Evolutionary conservation across 2,113 vertebrate genomes (phyloP).

Genomic region (Turnix velox): DNA sequence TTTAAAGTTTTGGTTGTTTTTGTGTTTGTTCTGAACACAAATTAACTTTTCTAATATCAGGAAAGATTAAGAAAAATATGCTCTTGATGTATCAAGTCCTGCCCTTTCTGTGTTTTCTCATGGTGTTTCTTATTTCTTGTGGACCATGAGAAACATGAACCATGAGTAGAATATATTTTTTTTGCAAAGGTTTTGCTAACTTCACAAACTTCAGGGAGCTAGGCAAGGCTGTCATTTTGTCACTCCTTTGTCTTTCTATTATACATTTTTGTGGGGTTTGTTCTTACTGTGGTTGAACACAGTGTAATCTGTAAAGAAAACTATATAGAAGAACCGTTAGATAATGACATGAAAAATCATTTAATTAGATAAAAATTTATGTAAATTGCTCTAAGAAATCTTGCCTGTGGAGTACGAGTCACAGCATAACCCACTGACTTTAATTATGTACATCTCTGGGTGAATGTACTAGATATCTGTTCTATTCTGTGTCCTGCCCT

Average conservation of each 20-base stretch:
- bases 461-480: background rate
- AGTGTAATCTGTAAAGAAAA: background rate
- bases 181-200: background rate
- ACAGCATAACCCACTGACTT: background rate
- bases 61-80: background rate
- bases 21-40: background rate
- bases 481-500: background rate
- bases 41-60: background rate
- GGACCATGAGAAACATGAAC: background rate
- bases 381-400: background rate
- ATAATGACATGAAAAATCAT: background rate
- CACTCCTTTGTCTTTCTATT: background rate
- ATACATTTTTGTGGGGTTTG: background rate
- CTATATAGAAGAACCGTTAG: background rate
- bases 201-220: background rate
- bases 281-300: background rate
- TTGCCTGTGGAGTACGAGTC: background rate
- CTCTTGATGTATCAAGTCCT: background rate
- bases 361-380: background rate
- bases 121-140: background rate
- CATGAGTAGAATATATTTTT: background rate
- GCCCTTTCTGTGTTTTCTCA: background rate
- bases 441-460: background rate
- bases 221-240: background rate
- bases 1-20: background rate